Evolutionary conservation across 2,113 vertebrate genomes (phyloP).

Genomic region (Eudyptes chrysolophus): DNA sequence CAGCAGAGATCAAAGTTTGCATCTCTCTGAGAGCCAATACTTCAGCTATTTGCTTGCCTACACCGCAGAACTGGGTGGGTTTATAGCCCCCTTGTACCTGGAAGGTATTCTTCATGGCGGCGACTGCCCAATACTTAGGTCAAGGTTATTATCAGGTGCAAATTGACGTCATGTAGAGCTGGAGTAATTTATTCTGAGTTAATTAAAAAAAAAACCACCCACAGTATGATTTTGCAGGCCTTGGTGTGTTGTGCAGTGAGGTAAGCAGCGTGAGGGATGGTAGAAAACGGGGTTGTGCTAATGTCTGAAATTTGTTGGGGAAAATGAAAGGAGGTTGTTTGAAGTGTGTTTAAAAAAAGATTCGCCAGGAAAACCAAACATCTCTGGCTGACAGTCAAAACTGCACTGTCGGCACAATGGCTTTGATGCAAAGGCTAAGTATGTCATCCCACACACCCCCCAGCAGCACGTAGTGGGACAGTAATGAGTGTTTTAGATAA

Average conservation of each 20-base stretch:
- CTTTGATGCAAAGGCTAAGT: conserved; percentile 31
- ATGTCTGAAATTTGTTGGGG: background rate
- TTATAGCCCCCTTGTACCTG: background rate
- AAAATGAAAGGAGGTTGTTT: background rate
- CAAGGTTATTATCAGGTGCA: background rate
- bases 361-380: background rate
- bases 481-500: background rate
- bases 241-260: accelerated
- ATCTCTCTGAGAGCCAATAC: accelerated
- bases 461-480: background rate
- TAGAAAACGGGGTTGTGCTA: background rate
- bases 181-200: background rate
- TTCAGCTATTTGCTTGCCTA: background rate
- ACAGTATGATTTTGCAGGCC: background rate
- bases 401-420: conserved; percentile 13
- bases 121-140: background rate
- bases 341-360: conserved; percentile 39
- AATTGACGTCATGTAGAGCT: background rate
- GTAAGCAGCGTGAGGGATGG: background rate
- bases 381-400: conserved; percentile 26
- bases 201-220: background rate
- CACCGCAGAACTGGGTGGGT: accelerated
- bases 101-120: background rate
- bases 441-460: background rate
- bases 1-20: no score